Evolutionary conservation across 2,888 invertebrate species (phyloP).

Genomic region (Zaprionus bogoriensis): DNA sequence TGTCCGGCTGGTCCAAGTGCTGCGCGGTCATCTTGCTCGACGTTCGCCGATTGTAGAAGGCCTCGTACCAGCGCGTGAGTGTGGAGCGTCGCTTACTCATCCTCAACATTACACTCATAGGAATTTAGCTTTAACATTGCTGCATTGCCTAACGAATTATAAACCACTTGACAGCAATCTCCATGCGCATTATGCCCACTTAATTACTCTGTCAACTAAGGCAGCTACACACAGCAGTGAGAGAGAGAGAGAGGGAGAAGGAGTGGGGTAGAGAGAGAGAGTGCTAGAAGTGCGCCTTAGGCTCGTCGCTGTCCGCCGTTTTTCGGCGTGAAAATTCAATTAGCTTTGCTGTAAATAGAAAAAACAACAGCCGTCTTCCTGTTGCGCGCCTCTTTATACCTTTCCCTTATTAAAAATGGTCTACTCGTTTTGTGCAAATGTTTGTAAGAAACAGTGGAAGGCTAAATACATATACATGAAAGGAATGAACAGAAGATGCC

Average conservation of each 20-base stretch:
- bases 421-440: too few relatives aligned
- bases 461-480: too few relatives aligned
- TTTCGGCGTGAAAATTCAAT: slow-evolving; percentile 69
- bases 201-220: slow-evolving; percentile 73
- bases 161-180: slow-evolving; percentile 66
- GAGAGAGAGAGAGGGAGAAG: slow-evolving; percentile 2
- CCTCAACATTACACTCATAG: background rate
- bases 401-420: too few relatives aligned
- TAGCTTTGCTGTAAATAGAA: slow-evolving; percentile 57
- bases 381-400: too few relatives aligned
- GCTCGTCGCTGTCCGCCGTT: slow-evolving; percentile 28
- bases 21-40: slow-evolving; percentile 29
- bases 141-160: slow-evolving; percentile 56
- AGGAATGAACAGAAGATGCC: too few relatives aligned
- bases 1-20: slow-evolving; percentile 85
- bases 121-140: slow-evolving; percentile 34
- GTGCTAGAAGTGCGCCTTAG: slow-evolving; percentile 15
- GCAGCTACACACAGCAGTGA: slow-evolving; percentile 18
- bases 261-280: background rate
- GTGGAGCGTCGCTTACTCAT: background rate
- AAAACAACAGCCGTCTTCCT: slow-evolving; percentile 7
- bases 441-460: too few relatives aligned
- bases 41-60: too few relatives aligned
- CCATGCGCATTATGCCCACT: slow-evolving; percentile 63
- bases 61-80: background rate